A percentile compares a stretch with the other conserved stretches of the same genome.
Evolutionary conservation across 2,888 invertebrate genomes (phyloP).

Genomic region (Eulithis prunata): DNA sequence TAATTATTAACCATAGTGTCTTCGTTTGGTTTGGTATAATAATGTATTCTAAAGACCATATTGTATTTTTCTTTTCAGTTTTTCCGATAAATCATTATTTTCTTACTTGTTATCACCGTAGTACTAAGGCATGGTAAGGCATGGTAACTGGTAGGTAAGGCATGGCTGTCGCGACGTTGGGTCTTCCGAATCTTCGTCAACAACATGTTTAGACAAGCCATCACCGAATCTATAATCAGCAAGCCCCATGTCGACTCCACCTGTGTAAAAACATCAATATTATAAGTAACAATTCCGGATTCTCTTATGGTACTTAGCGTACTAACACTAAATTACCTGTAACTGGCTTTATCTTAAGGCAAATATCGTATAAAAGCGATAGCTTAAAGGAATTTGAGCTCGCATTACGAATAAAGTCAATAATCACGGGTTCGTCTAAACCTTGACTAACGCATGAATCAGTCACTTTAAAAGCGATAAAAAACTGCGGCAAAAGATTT

Average conservation of each 20-base stretch:
- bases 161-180: not conserved
- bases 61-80: too few species aligned
- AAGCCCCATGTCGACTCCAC: not conserved
- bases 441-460: slow-evolving; percentile 61
- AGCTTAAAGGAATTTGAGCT: slow-evolving; percentile 27
- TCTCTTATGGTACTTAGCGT: not conserved
- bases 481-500: slow-evolving; percentile 52
- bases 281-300: slow-evolving; percentile 3
- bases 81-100: not conserved
- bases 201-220: not conserved
- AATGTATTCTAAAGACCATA: too few species aligned
- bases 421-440: slow-evolving; percentile 44
- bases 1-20: not conserved
- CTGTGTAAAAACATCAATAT: not conserved
- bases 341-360: slow-evolving; percentile 19
- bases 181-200: not conserved
- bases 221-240: not conserved
- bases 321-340: slow-evolving; percentile 17
- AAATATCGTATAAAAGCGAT: slow-evolving; percentile 24
- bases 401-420: slow-evolving; percentile 51
- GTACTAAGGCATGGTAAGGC: not conserved
- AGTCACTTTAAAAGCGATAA: slow-evolving; percentile 45
- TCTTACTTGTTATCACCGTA: not conserved
- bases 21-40: not conserved
- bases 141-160: not conserved